Conservation (phyloP, 2,797 vertebrate genomes). For the Pantherophis alleghaniensis region DNA sequence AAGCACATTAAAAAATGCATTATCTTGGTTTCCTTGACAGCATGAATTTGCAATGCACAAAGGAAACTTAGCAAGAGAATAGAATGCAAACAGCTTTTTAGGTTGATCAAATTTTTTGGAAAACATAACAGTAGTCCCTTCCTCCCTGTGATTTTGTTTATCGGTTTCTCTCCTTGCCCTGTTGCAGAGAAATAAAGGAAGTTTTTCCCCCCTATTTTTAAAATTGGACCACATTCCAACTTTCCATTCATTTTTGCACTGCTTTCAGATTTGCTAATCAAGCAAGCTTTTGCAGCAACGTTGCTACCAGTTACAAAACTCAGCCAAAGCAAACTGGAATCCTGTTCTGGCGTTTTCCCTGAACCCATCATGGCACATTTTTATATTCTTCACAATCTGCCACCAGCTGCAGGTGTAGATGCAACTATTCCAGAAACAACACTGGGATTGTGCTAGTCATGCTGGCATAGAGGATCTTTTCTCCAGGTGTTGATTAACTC, state of each 20-base stretch:
- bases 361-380: neutral
- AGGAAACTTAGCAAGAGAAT: neutral
- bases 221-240: neutral
- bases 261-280: neutral
- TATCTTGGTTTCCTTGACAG: neutral
- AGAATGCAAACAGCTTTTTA: neutral
- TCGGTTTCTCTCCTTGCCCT: neutral
- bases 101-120: neutral
- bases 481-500: neutral
- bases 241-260: neutral
- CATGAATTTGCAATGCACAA: neutral
- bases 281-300: neutral
- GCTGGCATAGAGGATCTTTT: neutral
- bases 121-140: neutral
- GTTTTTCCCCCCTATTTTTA: neutral
- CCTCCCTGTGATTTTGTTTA: neutral
- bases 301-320: neutral
- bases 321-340: constrained; percentile 2
- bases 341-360: neutral
- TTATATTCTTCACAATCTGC: neutral
- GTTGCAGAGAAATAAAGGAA: neutral
- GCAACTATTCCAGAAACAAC: neutral
- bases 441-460: neutral
- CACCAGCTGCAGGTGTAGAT: neutral
- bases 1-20: neutral